phyloP scores from a whole-genome alignment of 2,797 vertebrate species.

The Crocodylus rhombifer region DNA sequence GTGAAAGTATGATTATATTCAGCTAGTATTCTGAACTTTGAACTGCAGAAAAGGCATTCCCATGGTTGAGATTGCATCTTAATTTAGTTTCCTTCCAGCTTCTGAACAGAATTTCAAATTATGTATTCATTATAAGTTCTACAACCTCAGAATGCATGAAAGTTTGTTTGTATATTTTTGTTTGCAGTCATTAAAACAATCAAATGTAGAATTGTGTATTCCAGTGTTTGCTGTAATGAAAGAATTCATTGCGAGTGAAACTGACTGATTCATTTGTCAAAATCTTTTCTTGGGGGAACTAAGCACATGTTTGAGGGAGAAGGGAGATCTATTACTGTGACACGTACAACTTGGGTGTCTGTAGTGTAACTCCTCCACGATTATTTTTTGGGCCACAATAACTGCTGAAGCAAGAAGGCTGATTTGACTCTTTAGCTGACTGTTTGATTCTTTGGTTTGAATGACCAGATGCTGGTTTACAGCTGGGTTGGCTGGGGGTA shows the following conservation, averaged over 20 bases:
- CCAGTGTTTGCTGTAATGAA: background rate
- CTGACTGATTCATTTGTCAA: background rate
- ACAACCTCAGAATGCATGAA: background rate
- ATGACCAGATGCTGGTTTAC: no score
- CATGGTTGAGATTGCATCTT: background rate
- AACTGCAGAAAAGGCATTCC: background rate
- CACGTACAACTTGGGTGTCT: fast-evolving
- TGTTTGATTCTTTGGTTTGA: no score
- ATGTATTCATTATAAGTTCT: background rate
- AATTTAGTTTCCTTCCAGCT: background rate
- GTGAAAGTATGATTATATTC: background rate
- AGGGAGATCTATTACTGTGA: background rate
- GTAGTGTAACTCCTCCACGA: background rate
- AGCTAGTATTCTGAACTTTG: background rate
- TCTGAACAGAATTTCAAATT: background rate
- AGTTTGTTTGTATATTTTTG: background rate
- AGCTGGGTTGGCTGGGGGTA: no score
- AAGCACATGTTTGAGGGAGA: background rate
- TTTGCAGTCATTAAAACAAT: background rate
- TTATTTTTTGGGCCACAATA: background rate
- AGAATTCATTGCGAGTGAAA: background rate
- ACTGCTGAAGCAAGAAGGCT: no score
- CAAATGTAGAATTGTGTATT: background rate
- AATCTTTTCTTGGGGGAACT: background rate
- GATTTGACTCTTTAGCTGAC: no score